Percentiles rank a stretch among this genome's conserved stretches.
These are phyloP conservation scores for Musca vetustissima DNA, from an alignment of 1,140 invertebrate genomes.

Conservation along the genomic window DNA sequence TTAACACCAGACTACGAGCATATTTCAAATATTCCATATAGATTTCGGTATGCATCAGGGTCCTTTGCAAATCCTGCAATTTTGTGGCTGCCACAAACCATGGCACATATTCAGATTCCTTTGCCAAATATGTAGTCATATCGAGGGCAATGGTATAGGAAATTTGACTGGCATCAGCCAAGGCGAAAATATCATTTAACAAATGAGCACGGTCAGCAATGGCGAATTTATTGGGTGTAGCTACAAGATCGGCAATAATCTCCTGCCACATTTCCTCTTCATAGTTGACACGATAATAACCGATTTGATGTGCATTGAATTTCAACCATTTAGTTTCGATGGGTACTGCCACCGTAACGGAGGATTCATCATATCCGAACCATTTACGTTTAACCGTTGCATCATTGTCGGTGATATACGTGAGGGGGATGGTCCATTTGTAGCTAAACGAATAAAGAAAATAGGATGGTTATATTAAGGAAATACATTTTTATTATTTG, in stretches of 20 bases:
- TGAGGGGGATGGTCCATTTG: constrained; percentile 81
- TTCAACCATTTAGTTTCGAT: constrained; percentile 71
- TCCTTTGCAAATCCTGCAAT: constrained; percentile 60
- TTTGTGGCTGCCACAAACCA: constrained; percentile 69
- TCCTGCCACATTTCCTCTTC: constrained; percentile 65
- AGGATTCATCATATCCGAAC: constrained; percentile 37
- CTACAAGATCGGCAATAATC: constrained; percentile 62
- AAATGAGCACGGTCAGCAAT: constrained; percentile 78
- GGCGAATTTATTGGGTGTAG: constrained; percentile 57
- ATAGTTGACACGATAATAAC: constrained; percentile 89
- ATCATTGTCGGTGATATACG: constrained; percentile 62
- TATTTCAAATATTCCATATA: constrained; percentile 65
- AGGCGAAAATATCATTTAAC: constrained; percentile 81
- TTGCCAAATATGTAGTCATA: constrained; percentile 66
- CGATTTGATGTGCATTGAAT: constrained; percentile 80
- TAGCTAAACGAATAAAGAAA: constrained; percentile 59
- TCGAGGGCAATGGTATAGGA: constrained; percentile 69
- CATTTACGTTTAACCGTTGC: constrained; percentile 33
- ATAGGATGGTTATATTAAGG: constrained; percentile 13
- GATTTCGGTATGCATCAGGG: constrained; percentile 62
- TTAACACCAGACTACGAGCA: constrained; percentile 57
- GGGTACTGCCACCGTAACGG: constrained; percentile 9
- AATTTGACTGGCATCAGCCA: constrained; percentile 71
- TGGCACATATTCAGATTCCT: constrained; percentile 70
- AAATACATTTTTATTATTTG: too few species aligned